phyloP scores from a whole-genome alignment of 2,888 invertebrate species.

The Polydrusus cervinus region DNA sequence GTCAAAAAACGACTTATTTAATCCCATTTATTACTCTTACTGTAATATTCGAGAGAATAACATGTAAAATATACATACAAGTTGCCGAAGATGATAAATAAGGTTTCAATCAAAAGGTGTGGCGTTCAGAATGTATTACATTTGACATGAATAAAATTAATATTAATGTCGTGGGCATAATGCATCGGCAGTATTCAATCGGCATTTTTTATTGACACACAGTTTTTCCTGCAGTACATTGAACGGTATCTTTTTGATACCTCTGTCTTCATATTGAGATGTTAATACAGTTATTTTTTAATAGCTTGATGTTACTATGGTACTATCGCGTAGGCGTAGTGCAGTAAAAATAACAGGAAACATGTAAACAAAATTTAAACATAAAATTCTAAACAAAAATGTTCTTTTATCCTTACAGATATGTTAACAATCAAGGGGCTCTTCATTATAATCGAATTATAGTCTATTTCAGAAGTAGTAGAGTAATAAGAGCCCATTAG shows the following conservation, averaged over 20 bases:
- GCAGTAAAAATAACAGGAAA: too few species aligned
- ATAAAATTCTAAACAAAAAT: too few species aligned
- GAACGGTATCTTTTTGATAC: not conserved
- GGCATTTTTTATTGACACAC: slow-evolving; percentile 16
- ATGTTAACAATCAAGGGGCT: too few species aligned
- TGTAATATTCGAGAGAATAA: slow-evolving; percentile 5
- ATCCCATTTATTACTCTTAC: slow-evolving; percentile 4
- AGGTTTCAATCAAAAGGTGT: slow-evolving; percentile 29
- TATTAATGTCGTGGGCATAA: slow-evolving; percentile 30
- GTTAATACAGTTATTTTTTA: not conserved
- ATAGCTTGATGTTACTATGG: too few species aligned
- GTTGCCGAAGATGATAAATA: slow-evolving; percentile 33
- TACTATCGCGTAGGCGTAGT: too few species aligned
- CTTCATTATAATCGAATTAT: too few species aligned
- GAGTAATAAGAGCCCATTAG: too few species aligned
- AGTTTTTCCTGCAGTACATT: not conserved
- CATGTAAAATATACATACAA: slow-evolving; percentile 11
- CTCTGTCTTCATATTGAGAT: slow-evolving; percentile 4
- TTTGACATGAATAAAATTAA: slow-evolving; percentile 31
- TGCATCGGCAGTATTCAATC: slow-evolving; percentile 22
- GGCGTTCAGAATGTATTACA: slow-evolving; percentile 20
- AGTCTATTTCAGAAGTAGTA: too few species aligned
- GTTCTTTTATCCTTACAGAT: too few species aligned
- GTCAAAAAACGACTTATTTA: not conserved
- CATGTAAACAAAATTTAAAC: too few species aligned